phyloP scores from a whole-genome alignment of 2,797 vertebrate species.

The Monodelphis domestica region DNA sequence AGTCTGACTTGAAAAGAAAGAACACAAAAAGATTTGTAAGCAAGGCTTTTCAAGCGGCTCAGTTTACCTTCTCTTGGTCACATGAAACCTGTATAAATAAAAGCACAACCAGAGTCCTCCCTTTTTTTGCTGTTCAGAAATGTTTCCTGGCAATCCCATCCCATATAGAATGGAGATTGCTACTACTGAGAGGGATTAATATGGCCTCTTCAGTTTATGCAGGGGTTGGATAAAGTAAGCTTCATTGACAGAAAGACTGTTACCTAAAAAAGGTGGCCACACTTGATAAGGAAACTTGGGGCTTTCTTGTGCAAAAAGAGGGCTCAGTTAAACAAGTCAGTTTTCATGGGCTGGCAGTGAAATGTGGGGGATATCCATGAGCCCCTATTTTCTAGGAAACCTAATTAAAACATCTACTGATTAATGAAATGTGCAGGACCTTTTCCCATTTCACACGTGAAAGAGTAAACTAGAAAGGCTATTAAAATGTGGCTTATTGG shows the following conservation, averaged over 20 bases:
- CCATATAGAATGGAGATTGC: conserved; percentile 77
- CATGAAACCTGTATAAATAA: conserved; percentile 77
- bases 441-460: not conserved
- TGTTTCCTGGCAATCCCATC: conserved; percentile 73
- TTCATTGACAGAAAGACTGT: conserved; percentile 81
- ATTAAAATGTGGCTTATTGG: conserved; percentile 38
- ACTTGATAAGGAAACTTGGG: conserved; percentile 87
- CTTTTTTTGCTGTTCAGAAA: conserved; percentile 63
- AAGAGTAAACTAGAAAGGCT: not conserved
- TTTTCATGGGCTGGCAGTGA: conserved; percentile 77
- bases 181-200: conserved; percentile 70
- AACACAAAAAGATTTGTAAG: conserved; percentile 68
- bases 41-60: conserved; percentile 72
- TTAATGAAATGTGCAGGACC: conserved; percentile 44
- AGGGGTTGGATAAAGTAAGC: conserved; percentile 77
- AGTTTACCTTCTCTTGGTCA: conserved; percentile 78
- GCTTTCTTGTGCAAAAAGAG: conserved; percentile 86
- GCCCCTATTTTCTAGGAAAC: conserved; percentile 78
- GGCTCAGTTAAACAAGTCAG: conserved; percentile 77
- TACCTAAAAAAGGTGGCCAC: conserved; percentile 86
- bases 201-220: conserved; percentile 79
- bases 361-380: conserved; percentile 67
- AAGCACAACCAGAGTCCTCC: conserved; percentile 62
- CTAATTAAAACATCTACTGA: conserved; percentile 83
- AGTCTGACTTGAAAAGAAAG: not conserved